These are phyloP conservation scores for Heliconius nattereri DNA, from an alignment of 1,140 invertebrate genomes.

Conservation along the genomic window DNA sequence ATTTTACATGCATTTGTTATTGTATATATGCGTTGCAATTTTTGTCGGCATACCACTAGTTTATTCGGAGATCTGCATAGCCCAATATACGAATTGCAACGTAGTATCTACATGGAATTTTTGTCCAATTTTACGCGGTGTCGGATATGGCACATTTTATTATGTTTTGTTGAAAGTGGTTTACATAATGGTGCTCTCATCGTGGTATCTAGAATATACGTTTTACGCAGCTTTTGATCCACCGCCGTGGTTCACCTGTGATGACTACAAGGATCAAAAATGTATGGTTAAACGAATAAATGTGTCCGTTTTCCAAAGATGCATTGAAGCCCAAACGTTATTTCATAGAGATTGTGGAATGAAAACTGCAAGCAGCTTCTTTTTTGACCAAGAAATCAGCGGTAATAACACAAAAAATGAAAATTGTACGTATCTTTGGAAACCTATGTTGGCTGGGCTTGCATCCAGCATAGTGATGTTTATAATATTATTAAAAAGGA, in stretches of 20 bases:
- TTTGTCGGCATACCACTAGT: conserved; percentile 67
- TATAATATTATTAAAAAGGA: conserved; percentile 58
- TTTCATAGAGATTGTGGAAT: conserved; percentile 65
- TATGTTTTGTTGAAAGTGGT: conserved; percentile 57
- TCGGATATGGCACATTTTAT: conserved; percentile 60
- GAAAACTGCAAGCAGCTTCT: conserved; percentile 65
- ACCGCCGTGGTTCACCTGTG: conserved; percentile 68
- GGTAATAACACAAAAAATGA: conserved; percentile 52
- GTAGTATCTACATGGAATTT: conserved; percentile 66
- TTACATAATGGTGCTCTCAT: conserved; percentile 56
- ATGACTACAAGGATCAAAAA: conserved; percentile 52
- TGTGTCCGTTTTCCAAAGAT: conserved; percentile 67
- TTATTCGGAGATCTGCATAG: conserved; percentile 73
- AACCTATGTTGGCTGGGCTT: conserved; percentile 48
- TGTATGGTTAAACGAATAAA: conserved; percentile 70
- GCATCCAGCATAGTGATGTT: conserved; percentile 46
- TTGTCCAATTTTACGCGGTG: conserved; percentile 61
- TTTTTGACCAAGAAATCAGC: conserved; percentile 65
- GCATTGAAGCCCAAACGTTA: conserved; percentile 60
- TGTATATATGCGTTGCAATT: conserved; percentile 56
- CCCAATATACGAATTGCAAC: conserved; percentile 67
- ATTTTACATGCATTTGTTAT: conserved; percentile 53
- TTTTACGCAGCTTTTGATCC: conserved; percentile 59
- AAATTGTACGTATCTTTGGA: conserved; percentile 55
- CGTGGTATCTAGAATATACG: conserved; percentile 70